Percentiles rank a stretch among this genome's conserved stretches.
Evolutionary conservation across 2,888 invertebrate genomes (phyloP).

Genomic region (Desoria tigrina): DNA sequence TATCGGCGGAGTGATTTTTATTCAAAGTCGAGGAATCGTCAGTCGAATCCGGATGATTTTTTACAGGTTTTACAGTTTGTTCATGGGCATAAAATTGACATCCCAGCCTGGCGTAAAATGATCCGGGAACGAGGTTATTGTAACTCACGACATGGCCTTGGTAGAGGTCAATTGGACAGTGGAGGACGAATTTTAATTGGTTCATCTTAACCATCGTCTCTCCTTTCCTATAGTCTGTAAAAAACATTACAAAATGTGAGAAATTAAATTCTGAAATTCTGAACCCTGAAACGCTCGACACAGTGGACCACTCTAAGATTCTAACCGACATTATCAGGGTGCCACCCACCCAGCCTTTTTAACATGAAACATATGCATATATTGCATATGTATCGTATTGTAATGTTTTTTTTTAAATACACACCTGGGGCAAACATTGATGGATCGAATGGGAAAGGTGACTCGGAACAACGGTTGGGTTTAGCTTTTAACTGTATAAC

Average conservation of each 20-base stretch:
- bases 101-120: constrained; percentile 8
- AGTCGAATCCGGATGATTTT: too few relatives aligned
- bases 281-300: background rate
- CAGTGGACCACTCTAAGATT: too few relatives aligned
- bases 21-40: too few relatives aligned
- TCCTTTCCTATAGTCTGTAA: background rate
- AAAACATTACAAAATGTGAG: background rate
- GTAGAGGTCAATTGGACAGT: constrained; percentile 5
- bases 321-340: too few relatives aligned
- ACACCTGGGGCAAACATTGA: background rate
- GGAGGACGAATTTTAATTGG: constrained; percentile 10
- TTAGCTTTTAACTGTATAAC: background rate
- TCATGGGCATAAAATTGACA: background rate
- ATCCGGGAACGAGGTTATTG: background rate
- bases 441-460: background rate
- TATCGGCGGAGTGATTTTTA: too few relatives aligned
- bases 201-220: constrained; percentile 10
- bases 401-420: too few relatives aligned
- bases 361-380: too few relatives aligned
- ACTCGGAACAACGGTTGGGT: background rate
- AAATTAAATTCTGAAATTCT: background rate
- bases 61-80: too few relatives aligned
- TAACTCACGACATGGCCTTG: constrained; percentile 7
- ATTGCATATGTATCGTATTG: too few relatives aligned
- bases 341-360: too few relatives aligned